Conservation (phyloP, 2,888 invertebrate genomes). For the Altica lythri region DNA sequence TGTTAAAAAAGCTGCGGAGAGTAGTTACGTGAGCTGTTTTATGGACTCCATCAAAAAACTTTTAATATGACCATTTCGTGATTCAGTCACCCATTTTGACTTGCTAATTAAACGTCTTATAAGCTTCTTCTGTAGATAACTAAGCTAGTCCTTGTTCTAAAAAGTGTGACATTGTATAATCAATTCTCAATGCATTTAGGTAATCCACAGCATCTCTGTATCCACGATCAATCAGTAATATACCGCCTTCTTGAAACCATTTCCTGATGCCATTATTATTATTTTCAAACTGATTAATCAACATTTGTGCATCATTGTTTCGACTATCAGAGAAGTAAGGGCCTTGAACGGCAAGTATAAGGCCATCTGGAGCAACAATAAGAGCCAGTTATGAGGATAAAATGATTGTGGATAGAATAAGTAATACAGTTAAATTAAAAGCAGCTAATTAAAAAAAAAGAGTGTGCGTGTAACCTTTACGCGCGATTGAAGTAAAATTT, state of each 20-base stretch:
- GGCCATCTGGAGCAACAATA: slow-evolving; percentile 14
- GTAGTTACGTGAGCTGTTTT: too few relatives aligned
- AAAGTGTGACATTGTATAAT: not conserved
- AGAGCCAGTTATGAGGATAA: slow-evolving; percentile 10
- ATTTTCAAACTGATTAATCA: not conserved
- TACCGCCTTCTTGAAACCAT: slow-evolving; percentile 15
- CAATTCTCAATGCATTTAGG: not conserved
- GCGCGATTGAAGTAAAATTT: too few relatives aligned
- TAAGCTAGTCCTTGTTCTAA: not conserved
- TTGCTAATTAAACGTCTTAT: slow-evolving; percentile 13
- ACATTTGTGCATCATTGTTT: slow-evolving; percentile 15
- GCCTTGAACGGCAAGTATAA: slow-evolving; percentile 5
- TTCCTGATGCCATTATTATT: not conserved
- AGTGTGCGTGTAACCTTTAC: too few relatives aligned
- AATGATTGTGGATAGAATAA: too few relatives aligned
- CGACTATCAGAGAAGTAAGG: too few relatives aligned
- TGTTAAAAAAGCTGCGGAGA: too few relatives aligned
- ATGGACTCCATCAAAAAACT: too few relatives aligned
- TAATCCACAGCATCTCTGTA: slow-evolving; percentile 9
- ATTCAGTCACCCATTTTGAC: slow-evolving; percentile 20
- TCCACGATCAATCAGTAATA: slow-evolving; percentile 14
- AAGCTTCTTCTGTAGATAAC: slow-evolving; percentile 9
- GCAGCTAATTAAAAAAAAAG: too few relatives aligned
- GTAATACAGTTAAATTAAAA: too few relatives aligned
- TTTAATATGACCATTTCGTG: slow-evolving; percentile 18